A percentile compares a stretch with the other conserved stretches of the same genome.
Conservation (phyloP, 2,113 vertebrate species). For the Dermatemys mawii region DNA sequence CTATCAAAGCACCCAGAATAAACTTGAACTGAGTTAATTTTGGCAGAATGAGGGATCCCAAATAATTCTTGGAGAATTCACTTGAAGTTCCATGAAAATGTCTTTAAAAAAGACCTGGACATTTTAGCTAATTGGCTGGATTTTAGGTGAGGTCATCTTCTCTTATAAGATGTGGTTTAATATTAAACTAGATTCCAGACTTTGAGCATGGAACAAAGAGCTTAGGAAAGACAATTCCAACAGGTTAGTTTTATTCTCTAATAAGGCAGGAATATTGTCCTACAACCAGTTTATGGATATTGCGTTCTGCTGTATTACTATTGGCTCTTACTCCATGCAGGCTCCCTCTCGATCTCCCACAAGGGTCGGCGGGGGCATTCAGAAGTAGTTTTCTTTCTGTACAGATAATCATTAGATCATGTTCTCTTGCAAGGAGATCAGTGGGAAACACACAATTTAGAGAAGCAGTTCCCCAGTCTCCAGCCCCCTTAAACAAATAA, state of each 20-base stretch:
- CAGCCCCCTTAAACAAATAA: background rate
- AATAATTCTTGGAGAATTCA: background rate
- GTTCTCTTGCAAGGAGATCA: background rate
- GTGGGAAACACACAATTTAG: background rate
- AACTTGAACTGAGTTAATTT: background rate
- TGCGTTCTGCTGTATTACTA: background rate
- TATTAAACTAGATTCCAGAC: background rate
- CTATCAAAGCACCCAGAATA: background rate
- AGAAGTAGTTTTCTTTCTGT: background rate
- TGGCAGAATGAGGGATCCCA: background rate
- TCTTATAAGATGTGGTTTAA: background rate
- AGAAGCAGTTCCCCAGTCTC: background rate
- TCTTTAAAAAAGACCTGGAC: background rate
- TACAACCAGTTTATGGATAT: background rate
- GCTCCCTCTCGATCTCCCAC: background rate
- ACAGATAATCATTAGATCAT: background rate
- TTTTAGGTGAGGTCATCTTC: background rate
- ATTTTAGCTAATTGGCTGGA: background rate
- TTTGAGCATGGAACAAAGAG: background rate
- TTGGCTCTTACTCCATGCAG: background rate
- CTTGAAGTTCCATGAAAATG: background rate
- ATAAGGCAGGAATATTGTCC: background rate
- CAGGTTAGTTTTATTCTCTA: background rate
- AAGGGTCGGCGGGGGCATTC: background rate
- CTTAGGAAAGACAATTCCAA: background rate